phyloP scores from a whole-genome alignment of 2,888 invertebrate genomes.

The Crematogaster levior region DNA sequence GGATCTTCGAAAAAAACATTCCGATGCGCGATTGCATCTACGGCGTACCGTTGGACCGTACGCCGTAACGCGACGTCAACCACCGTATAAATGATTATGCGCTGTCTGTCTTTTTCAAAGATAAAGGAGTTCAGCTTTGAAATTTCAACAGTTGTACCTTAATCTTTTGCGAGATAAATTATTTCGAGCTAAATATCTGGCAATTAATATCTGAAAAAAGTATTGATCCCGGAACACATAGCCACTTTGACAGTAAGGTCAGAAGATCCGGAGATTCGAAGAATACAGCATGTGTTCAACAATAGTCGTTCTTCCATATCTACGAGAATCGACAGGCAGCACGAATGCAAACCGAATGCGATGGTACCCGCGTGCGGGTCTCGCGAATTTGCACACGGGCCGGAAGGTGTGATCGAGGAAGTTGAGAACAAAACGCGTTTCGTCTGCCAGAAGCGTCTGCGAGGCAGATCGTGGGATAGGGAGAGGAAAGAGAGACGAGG shows the following conservation, averaged over 20 bases:
- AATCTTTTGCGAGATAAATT: conserved; percentile 18
- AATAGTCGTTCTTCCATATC: background rate
- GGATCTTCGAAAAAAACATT: conserved; percentile 70
- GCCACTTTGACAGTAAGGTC: background rate
- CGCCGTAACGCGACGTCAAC: conserved; percentile 50
- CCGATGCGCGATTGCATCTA: conserved; percentile 69
- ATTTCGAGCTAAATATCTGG: background rate
- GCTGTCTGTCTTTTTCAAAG: conserved; percentile 38
- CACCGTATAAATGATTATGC: conserved; percentile 54
- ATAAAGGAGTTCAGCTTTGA: background rate
- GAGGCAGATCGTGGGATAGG: conserved; percentile 61
- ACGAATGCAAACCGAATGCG: conserved; percentile 3
- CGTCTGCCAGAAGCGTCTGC: conserved; percentile 76
- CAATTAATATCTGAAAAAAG: background rate
- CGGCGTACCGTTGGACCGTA: conserved; percentile 43
- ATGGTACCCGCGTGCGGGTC: background rate
- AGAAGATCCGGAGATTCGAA: conserved; percentile 7
- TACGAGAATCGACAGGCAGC: background rate
- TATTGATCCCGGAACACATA: background rate
- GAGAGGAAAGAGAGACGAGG: conserved; percentile 42
- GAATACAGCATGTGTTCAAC: conserved; percentile 14
- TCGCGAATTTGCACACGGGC: conserved; percentile 36
- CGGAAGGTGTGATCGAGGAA: conserved; percentile 75
- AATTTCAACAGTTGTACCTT: background rate
- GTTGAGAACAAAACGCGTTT: conserved; percentile 77